Conservation (phyloP, 2,797 vertebrate genomes). For the Eptatretus atami region DNA sequence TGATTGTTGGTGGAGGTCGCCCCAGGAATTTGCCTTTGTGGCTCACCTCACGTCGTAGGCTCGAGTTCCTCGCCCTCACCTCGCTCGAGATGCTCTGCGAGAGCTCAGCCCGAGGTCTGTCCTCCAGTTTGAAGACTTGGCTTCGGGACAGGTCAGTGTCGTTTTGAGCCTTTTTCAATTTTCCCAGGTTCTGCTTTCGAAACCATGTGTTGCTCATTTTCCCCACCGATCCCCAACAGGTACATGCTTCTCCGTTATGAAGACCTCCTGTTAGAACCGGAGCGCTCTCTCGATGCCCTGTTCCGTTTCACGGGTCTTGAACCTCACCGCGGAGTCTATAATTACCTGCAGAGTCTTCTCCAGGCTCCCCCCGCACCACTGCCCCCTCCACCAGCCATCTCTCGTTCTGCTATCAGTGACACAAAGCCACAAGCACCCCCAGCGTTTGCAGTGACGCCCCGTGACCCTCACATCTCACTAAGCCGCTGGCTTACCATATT, state of each 20-base stretch:
- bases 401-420: no score
- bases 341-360: no score
- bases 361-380: not conserved
- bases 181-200: no score
- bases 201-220: no score
- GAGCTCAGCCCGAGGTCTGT: conserved; percentile 1
- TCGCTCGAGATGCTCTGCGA: not conserved
- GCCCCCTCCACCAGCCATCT: not conserved
- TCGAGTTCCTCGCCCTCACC: not conserved
- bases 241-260: conserved; percentile 5
- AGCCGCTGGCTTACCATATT: not conserved
- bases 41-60: no score
- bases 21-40: no score
- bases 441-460: not conserved
- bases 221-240: not conserved
- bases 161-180: no score
- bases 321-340: not conserved
- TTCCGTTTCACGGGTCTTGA: conserved; percentile 2
- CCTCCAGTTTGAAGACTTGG: not conserved
- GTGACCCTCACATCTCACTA: not conserved
- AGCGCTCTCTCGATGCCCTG: conserved; percentile 4
- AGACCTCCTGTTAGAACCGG: not conserved
- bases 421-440: not conserved
- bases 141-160: not conserved
- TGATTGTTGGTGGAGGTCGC: no score